Base-by-base conservation (phyloP, 2,113 vertebrate genomes). In the Sebastes fasciatus region DNA sequence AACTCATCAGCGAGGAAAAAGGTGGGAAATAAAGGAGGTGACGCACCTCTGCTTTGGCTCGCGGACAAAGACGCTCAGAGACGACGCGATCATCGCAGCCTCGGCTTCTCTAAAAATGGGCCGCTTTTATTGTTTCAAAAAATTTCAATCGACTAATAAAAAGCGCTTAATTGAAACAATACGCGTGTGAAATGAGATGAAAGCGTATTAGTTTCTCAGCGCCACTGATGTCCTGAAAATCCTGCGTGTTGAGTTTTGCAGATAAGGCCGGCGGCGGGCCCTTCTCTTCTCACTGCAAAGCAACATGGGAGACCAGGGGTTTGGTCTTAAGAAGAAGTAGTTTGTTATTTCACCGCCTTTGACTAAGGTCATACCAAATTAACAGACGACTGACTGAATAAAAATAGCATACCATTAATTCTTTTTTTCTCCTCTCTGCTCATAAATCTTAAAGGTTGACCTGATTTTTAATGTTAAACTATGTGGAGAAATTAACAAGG, bases 331-430 rank as follows among this genome's bases (percentile, higher is more conserved):
- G 89, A 88, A 90, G 93, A 94, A 94, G 93, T 93, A 91, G 94
- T 96, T 96, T 95, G 94, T 95, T 95, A 94, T 95, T 95, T 87
- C 94, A 52, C 91, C 94, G 95, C 95, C 95, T 96, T 96, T 96
- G 95, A 96, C 94, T 95, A 96, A 96, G 95, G 95, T 96, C 95
- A 95, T 93, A 95, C 91, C 94, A 96, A 96, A 96, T 96, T 95
- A 96, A 95, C 94, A 96, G 94, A 86, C 92, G 92, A 89, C 93
- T 94, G 94, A 91, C 91, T 86, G 95, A 92, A 90, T 94, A 96
- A 96, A 96, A 96, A 96, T 96, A 96, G 95, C 95, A 96, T 94
- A 95, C 95, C 92, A 96, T 96, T 96, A 96, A 95, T 95, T 95
- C 94, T 91, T 94, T 89, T 86, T 73, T 90, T 87, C 66, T 80